Base-by-base conservation (phyloP, 2,113 vertebrate genomes). In the Thamnophis sirtalis region DNA sequence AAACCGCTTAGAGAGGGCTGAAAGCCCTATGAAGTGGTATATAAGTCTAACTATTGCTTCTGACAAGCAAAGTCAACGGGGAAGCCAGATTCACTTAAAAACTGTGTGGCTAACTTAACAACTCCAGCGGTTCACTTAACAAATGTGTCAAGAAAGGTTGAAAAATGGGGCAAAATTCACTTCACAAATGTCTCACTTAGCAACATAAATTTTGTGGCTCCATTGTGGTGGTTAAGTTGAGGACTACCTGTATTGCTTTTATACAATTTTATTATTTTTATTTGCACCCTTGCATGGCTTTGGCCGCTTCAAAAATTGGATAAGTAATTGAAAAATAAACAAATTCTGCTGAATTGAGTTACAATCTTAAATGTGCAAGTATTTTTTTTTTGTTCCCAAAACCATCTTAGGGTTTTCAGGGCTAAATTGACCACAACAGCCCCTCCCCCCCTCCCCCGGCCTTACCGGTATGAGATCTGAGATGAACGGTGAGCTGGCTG, bases 401-500 rank as follows among this genome's bases (percentile, higher is more conserved):
- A 6, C 5, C 26, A 50, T 2, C 8, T 19, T 80, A 21, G 19
- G 73, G 7, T 80, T 43, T 80, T 80, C 73, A 80, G 73, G 17
- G 17, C 7, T 80, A 21, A 38, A 80, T 1, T 8, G 33, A n/a
- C 10, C 9, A 63, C 49, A 26, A 54, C 51, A 43, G 43, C 53
- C 56, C 50, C 5, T 1, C 26, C 22, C 58, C 3, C 0, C 7
- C n/a, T n/a, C n/a, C 10, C 1, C 26, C 0, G 5, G 86, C 68
- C 96, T 96, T 60, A 98, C 98, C 98, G 0, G 98, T 98, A 98
- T 99, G 99, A 0, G 98, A 99, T 63, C 99, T 97, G 33, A 99
- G 98, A 95, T 99, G 99, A 9, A 99, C 98, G 0, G 98, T 99
- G 91, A 99, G 99, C 95, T 99, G 99, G 97, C 99, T 99, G 92